A percentile compares a stretch with the other conserved stretches of the same genome.
These are phyloP conservation scores for Drosophila rubida DNA, from an alignment of 2,888 invertebrate genomes.

Conservation along the genomic window DNA sequence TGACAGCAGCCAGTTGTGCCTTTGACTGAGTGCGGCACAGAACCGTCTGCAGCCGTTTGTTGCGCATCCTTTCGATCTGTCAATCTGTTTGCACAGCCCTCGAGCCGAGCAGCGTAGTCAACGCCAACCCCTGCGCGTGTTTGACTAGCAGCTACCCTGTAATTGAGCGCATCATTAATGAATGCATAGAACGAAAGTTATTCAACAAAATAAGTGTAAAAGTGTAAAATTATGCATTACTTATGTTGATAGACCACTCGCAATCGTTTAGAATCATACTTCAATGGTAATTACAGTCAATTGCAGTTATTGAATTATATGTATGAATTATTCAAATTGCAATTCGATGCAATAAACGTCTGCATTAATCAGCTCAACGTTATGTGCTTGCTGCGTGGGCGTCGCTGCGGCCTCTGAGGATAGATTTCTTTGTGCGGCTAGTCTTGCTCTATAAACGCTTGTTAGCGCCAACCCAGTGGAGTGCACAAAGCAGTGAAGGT, in stretches of 20 bases:
- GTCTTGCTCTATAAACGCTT: neutral
- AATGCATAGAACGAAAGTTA: too few relatives aligned
- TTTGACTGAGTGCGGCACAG: conserved; percentile 25
- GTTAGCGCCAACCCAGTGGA: neutral
- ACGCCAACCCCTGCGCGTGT: neutral
- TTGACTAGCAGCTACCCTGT: conserved; percentile 3
- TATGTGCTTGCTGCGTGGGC: neutral
- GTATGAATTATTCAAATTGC: neutral
- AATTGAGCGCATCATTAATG: too few relatives aligned
- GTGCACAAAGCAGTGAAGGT: neutral
- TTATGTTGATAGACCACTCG: too few relatives aligned
- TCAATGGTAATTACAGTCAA: neutral
- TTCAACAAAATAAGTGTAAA: too few relatives aligned
- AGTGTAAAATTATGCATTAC: too few relatives aligned
- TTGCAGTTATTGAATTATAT: neutral
- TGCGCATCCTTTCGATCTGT: conserved; percentile 26
- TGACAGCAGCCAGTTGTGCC: neutral
- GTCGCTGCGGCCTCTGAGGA: neutral
- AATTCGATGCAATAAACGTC: neutral
- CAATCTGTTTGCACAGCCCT: conserved; percentile 10
- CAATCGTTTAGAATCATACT: neutral
- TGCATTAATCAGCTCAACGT: neutral
- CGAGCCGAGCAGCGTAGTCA: neutral
- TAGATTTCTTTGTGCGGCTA: neutral
- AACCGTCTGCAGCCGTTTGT: conserved; percentile 6